These are phyloP conservation scores for Hyles vespertilio DNA, from an alignment of 1,140 invertebrate genomes.

Conservation along the genomic window DNA sequence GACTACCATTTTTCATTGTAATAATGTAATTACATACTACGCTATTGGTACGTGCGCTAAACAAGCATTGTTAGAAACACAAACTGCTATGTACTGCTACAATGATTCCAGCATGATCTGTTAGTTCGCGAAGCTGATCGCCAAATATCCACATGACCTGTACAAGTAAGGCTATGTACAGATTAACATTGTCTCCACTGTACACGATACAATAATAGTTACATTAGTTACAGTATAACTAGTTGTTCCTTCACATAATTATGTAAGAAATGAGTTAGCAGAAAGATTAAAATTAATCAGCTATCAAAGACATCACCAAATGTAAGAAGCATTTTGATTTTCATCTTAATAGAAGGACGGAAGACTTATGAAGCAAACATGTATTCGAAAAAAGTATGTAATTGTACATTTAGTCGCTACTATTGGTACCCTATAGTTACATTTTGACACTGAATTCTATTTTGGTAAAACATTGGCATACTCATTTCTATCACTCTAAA, in stretches of 20 bases:
- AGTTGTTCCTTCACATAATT: not conserved
- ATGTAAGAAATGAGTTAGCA: not conserved
- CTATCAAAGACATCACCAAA: constrained; percentile 7
- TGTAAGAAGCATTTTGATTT: constrained; percentile 18
- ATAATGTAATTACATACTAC: constrained; percentile 58
- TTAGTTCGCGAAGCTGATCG: constrained; percentile 65
- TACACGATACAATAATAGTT: constrained; percentile 13
- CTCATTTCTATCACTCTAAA: constrained; percentile 40
- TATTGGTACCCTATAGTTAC: constrained; percentile 69
- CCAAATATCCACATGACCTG: constrained; percentile 76
- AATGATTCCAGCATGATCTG: constrained; percentile 41
- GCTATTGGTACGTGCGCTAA: constrained; percentile 46
- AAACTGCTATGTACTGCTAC: constrained; percentile 50
- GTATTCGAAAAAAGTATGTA: constrained; percentile 42
- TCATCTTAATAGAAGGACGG: constrained; percentile 59
- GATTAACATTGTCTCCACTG: constrained; percentile 26
- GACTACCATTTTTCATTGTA: constrained; percentile 73
- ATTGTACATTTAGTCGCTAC: constrained; percentile 37
- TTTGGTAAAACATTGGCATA: constrained; percentile 55
- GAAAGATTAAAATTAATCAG: not conserved
- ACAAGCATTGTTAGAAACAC: constrained; percentile 44
- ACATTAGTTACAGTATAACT: not conserved
- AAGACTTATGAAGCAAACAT: constrained; percentile 66
- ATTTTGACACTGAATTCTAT: constrained; percentile 68
- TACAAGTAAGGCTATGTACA: constrained; percentile 60